phyloP scores from a whole-genome alignment of 2,797 vertebrate genomes.

The Acropternis orthonyx region DNA sequence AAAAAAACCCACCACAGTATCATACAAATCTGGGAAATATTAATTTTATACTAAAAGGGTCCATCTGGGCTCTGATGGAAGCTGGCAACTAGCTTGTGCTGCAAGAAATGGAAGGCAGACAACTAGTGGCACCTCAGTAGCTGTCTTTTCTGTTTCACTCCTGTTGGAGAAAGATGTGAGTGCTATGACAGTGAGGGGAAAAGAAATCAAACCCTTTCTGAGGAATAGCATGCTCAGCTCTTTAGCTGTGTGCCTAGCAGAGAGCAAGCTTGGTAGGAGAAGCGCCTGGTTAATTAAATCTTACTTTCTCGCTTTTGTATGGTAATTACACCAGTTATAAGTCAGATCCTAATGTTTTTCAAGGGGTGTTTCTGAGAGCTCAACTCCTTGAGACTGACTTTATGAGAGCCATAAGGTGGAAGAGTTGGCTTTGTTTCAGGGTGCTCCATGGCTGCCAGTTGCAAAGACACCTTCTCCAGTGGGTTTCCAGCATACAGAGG shows the following conservation, averaged over 20 bases:
- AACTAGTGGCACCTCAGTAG: neutral
- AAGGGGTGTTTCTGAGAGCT: neutral
- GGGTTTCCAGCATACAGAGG: neutral
- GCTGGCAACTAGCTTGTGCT: neutral
- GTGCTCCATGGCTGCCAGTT: neutral
- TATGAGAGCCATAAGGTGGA: neutral
- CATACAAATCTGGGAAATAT: neutral
- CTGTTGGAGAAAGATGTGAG: neutral
- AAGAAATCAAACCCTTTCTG: neutral
- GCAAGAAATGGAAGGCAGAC: neutral
- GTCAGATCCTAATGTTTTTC: constrained; percentile 27
- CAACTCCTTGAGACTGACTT: neutral
- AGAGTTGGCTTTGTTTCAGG: neutral
- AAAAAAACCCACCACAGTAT: neutral
- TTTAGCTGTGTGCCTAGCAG: neutral
- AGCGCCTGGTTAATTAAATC: constrained; percentile 5
- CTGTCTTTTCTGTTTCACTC: neutral
- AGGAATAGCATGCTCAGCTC: neutral
- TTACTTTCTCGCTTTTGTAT: constrained; percentile 3
- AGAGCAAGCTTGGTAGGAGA: neutral
- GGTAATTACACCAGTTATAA: constrained; percentile 37
- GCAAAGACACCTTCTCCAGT: neutral
- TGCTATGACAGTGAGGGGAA: neutral
- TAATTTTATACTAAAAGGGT: neutral
- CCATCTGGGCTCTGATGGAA: constrained; percentile 7